These are phyloP conservation scores for Osmoderma eremita DNA, from an alignment of 2,888 invertebrate species.

Conservation along the genomic window DNA sequence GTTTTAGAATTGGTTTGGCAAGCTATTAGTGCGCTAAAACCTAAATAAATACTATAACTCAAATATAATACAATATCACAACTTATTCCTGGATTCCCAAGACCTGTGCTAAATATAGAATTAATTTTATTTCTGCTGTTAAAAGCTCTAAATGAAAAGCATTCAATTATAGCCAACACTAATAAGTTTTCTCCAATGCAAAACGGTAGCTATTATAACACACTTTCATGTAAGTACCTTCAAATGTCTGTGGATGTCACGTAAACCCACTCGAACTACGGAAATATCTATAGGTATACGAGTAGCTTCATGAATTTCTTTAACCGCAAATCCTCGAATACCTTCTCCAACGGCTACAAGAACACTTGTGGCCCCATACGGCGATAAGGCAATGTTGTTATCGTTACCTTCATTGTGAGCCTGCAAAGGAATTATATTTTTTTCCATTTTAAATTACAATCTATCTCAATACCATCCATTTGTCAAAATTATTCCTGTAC, in stretches of 20 bases:
- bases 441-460: too few relatives aligned
- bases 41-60: too few relatives aligned
- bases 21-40: too few relatives aligned
- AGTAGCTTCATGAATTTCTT: slow-evolving; percentile 77
- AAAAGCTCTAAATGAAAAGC: too few relatives aligned
- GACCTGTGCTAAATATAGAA: too few relatives aligned
- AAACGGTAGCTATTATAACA: background rate
- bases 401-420: slow-evolving; percentile 78
- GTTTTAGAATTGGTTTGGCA: too few relatives aligned
- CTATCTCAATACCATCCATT: too few relatives aligned
- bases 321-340: slow-evolving; percentile 75
- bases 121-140: too few relatives aligned
- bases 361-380: slow-evolving; percentile 83
- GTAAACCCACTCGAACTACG: slow-evolving; percentile 78
- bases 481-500: too few relatives aligned
- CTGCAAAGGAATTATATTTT: slow-evolving; percentile 54
- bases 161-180: too few relatives aligned
- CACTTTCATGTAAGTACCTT: slow-evolving; percentile 67
- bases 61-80: too few relatives aligned
- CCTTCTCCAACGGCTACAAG: slow-evolving; percentile 84
- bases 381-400: slow-evolving; percentile 86
- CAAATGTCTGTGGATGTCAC: slow-evolving; percentile 84
- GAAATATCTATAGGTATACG: slow-evolving; percentile 79
- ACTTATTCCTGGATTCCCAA: too few relatives aligned
- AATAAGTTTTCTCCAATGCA: background rate